A percentile compares a stretch with the other conserved stretches of the same genome.
Conservation (phyloP, 2,113 vertebrate genomes). For the Scomber colias region DNA sequence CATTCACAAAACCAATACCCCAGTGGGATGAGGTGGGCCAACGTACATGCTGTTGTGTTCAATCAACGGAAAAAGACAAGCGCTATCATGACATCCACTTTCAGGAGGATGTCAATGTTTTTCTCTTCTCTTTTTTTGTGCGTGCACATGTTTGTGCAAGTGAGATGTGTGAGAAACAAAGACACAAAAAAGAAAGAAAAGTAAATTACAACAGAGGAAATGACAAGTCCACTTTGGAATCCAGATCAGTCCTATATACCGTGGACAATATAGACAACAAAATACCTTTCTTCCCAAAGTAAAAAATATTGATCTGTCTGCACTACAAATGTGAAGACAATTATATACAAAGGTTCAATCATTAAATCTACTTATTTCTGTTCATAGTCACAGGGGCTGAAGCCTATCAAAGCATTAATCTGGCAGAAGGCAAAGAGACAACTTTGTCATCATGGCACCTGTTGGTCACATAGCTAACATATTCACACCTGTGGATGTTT, state of each 20-base stretch:
- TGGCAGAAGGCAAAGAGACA: neutral
- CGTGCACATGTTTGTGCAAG: slow-evolving; percentile 8
- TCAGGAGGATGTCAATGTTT: slow-evolving; percentile 33
- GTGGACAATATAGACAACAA: neutral
- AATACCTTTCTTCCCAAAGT: neutral
- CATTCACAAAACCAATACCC: slow-evolving; percentile 83
- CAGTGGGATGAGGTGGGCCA: slow-evolving; percentile 66
- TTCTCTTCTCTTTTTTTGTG: slow-evolving; percentile 17
- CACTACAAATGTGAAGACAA: neutral
- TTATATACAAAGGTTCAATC: slow-evolving; percentile 25
- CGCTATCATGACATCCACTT: slow-evolving; percentile 43
- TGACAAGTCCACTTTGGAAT: neutral
- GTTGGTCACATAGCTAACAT: neutral
- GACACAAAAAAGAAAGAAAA: neutral
- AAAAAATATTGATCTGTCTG: slow-evolving; percentile 25
- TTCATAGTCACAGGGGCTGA: neutral
- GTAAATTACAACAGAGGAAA: neutral
- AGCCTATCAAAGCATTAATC: neutral
- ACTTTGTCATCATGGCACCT: neutral
- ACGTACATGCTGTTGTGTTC: slow-evolving; percentile 30
- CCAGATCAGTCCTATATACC: neutral
- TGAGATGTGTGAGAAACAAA: slow-evolving; percentile 5
- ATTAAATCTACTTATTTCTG: slow-evolving; percentile 7
- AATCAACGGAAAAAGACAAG: slow-evolving; percentile 52
- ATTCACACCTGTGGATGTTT: neutral